phyloP scores from a whole-genome alignment of 2,113 vertebrate species.

The Nibea coibor region DNA sequence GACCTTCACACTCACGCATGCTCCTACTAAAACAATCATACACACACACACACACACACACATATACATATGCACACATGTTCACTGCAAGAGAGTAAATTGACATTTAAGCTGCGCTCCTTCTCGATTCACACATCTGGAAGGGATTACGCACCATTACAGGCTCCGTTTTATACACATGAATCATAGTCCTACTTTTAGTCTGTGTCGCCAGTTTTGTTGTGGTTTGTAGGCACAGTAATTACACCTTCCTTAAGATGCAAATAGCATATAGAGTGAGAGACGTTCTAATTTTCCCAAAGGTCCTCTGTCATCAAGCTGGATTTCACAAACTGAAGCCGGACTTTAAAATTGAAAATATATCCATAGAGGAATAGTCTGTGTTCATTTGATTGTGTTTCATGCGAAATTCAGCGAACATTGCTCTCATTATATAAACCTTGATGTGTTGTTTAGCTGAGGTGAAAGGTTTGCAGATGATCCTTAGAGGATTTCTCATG shows the following conservation, averaged over 20 bases:
- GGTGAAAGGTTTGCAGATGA: slow-evolving; percentile 56
- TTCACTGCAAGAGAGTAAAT: slow-evolving; percentile 38
- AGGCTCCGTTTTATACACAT: slow-evolving; percentile 42
- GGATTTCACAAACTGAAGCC: slow-evolving; percentile 24
- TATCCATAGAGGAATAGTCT: neutral
- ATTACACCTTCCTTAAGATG: slow-evolving; percentile 58
- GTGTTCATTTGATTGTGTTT: neutral
- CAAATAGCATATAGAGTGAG: slow-evolving; percentile 56
- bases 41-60: slow-evolving; percentile 18
- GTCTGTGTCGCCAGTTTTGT: slow-evolving; percentile 53
- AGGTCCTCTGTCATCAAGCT: slow-evolving; percentile 59
- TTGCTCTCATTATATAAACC: slow-evolving; percentile 18
- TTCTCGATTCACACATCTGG: slow-evolving; percentile 75
- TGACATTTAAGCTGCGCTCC: slow-evolving; percentile 65
- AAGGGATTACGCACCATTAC: slow-evolving; percentile 67
- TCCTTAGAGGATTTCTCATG: slow-evolving; percentile 59
- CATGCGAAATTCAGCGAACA: neutral
- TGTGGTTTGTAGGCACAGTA: slow-evolving; percentile 51
- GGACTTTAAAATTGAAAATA: slow-evolving; percentile 2
- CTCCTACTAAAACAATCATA: slow-evolving; percentile 33
- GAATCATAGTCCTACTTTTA: slow-evolving; percentile 58
- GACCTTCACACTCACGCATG: slow-evolving; percentile 42
- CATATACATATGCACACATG: slow-evolving; percentile 18
- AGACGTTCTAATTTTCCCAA: slow-evolving; percentile 49
- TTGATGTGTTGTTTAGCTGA: slow-evolving; percentile 19